Conservation (phyloP, 2,113 vertebrate species). For the Hemiprocne comata region DNA sequence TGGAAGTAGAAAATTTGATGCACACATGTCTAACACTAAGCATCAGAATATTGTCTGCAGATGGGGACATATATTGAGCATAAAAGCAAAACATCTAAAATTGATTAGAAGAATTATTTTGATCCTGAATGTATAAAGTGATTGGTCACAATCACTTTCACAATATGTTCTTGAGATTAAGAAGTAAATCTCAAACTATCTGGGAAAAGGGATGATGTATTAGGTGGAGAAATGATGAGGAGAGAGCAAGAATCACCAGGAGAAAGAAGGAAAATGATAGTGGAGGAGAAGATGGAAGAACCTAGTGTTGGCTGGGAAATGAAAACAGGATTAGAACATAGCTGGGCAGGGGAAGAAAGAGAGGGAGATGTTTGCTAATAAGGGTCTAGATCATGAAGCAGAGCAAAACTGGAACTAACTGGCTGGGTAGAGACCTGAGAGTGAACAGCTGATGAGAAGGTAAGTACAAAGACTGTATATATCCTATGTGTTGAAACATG, state of each 20-base stretch:
- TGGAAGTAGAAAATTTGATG: background rate
- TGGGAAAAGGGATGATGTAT: background rate
- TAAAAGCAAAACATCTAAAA: background rate
- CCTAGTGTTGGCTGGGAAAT: background rate
- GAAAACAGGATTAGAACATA: background rate
- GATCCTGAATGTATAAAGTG: background rate
- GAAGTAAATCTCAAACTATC: background rate
- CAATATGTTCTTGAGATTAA: background rate
- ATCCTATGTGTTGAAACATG: accelerated
- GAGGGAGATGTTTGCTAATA: background rate
- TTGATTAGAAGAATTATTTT: background rate
- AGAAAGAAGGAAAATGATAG: background rate
- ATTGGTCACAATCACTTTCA: background rate
- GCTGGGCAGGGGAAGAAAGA: background rate
- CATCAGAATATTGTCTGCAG: background rate
- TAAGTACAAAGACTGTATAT: background rate
- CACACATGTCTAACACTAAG: background rate
- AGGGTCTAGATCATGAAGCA: background rate
- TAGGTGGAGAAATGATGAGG: background rate
- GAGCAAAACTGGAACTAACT: background rate
- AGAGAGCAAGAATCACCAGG: background rate
- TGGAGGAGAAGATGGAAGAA: background rate
- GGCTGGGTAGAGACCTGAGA: background rate
- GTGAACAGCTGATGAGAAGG: background rate
- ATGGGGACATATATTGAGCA: background rate